phyloP scores from a whole-genome alignment of 1,140 invertebrate species.

The Lepidurus couesii region DNA sequence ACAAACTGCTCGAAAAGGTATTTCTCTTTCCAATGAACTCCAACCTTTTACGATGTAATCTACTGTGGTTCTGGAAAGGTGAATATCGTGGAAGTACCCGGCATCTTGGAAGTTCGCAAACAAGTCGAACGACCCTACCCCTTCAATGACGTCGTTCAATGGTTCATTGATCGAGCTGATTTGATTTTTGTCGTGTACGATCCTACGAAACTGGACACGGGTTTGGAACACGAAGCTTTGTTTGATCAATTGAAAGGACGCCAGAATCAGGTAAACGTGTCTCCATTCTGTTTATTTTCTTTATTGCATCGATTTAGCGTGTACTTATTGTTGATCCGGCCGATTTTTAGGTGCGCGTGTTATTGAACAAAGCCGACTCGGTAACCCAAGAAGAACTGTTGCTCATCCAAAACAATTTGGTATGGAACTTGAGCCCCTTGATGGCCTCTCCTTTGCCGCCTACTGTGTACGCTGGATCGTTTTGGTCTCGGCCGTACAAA shows the following conservation, averaged over 20 bases:
- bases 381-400: slow-evolving; percentile 87
- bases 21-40: slow-evolving; percentile 28
- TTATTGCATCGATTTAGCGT: not conserved
- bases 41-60: not conserved
- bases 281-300: slow-evolving; percentile 15
- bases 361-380: slow-evolving; percentile 90
- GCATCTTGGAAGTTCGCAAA: slow-evolving; percentile 87
- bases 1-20: slow-evolving; percentile 83
- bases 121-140: slow-evolving; percentile 87
- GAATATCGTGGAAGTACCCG: slow-evolving; percentile 92
- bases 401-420: slow-evolving; percentile 84
- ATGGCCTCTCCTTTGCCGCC: slow-evolving; percentile 91
- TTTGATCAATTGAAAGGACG: slow-evolving; percentile 87
- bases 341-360: slow-evolving; percentile 56
- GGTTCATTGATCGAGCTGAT: slow-evolving; percentile 92
- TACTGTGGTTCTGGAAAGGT: slow-evolving; percentile 54
- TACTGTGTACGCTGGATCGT: slow-evolving; percentile 84
- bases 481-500: slow-evolving; percentile 83
- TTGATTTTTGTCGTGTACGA: slow-evolving; percentile 93
- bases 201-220: slow-evolving; percentile 88
- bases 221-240: slow-evolving; percentile 87
- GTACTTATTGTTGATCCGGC: not conserved
- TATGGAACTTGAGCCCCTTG: slow-evolving; percentile 92
- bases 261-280: slow-evolving; percentile 65
- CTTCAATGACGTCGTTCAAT: slow-evolving; percentile 92